Base-by-base conservation (phyloP, 2,888 invertebrate species). In the Ommatoiulus sabulosus region DNA sequence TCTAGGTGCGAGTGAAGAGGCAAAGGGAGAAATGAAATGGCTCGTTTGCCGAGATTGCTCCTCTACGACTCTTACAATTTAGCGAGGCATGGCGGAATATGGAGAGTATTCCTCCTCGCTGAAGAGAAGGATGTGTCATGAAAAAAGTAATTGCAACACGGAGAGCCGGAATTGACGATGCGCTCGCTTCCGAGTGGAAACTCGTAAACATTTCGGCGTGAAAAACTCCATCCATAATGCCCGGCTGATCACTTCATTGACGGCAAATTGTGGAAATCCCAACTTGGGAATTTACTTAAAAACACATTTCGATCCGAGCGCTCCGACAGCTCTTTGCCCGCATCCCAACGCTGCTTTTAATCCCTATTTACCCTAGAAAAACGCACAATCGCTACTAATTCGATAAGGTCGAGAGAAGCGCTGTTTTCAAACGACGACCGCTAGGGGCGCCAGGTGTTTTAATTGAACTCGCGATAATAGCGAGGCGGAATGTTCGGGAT, bases 261-360 rank as follows among this genome's bases (percentile, higher is more conserved):
- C 35, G 80, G 80, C 80, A 80, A 80, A 80, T 80, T 12, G 80
- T 43, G 80, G 80, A 80, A 80, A 80, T 80, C 80, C 80, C 80
- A 80, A 80, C 80, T 80, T 80, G 80, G 80, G 80, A 80, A 80
- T 80, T 80, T 80, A 80, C 80, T 80, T 80, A 80, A 80, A 80
- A 80, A 35, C 24, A 24, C 80, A 80, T 80, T 80, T 43, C 72
- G 72, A 72, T 20, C 20, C 20, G 52, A 52, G 24, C 48, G 20
- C 72, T 72, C n/a, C 52, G 35, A 8, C 35, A 80, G 80, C 80
- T 43, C 80, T 80, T 80, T 24, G 12, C 35, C 72, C 72, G 80
- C 35, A 80, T 80, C 80, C 80, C 80, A n/a, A 80, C 15, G 80
- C 80, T 80, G 80, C 80, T 80, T n/a, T 24, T 80, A 80, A 80